phyloP scores from a whole-genome alignment of 1,140 invertebrate genomes.

The Laodelphax striatellus region DNA sequence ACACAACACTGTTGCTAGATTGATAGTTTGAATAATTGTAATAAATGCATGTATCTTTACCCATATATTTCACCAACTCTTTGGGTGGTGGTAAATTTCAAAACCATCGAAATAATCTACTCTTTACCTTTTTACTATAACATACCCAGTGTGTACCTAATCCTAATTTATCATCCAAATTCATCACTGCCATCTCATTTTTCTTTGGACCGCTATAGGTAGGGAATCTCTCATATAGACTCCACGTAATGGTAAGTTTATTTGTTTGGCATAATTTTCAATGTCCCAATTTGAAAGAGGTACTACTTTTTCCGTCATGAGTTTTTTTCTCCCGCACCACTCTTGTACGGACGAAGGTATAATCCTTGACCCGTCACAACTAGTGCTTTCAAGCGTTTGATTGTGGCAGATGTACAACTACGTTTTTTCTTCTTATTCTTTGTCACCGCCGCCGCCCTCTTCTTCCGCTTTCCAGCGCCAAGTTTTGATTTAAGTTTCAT shows the following conservation, averaged over 20 bases:
- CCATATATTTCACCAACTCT: background rate
- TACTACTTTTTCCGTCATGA: background rate
- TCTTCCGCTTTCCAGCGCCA: constrained; percentile 6
- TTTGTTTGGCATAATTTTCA: background rate
- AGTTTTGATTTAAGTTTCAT: constrained; percentile 29
- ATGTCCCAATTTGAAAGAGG: constrained; percentile 2
- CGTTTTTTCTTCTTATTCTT: background rate
- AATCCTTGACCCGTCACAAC: no score
- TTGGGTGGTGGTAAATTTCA: constrained; percentile 2
- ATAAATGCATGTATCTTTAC: background rate
- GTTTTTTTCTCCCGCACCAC: background rate
- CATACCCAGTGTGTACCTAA: constrained; percentile 28
- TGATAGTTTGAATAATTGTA: constrained; percentile 1
- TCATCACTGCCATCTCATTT: constrained; percentile 25
- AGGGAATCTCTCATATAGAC: constrained; percentile 18
- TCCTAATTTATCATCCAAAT: constrained; percentile 23
- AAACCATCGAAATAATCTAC: constrained; percentile 4
- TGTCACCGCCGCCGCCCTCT: background rate
- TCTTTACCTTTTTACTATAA: constrained; percentile 21
- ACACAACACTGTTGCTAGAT: background rate
- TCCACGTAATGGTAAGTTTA: constrained; percentile 14
- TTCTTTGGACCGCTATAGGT: constrained; percentile 17
- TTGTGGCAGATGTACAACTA: background rate
- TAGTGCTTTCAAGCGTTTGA: no score
- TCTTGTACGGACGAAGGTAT: background rate